These are phyloP conservation scores for Hafferia zeledoni DNA, from an alignment of 2,797 vertebrate genomes.

Conservation along the genomic window DNA sequence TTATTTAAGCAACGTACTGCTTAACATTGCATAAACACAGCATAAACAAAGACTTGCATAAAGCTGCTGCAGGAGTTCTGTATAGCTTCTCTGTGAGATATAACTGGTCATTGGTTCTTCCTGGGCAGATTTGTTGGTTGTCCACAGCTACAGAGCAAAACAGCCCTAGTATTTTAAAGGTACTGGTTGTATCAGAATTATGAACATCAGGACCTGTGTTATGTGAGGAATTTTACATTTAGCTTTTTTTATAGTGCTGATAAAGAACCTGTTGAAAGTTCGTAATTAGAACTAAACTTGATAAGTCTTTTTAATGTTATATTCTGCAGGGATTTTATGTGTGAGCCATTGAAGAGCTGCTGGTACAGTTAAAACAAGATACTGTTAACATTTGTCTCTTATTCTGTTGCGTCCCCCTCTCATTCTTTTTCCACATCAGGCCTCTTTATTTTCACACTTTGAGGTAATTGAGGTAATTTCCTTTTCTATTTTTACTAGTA, in stretches of 20 bases:
- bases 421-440: neutral
- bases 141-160: neutral
- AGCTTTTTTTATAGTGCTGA: neutral
- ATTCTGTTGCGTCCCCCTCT: accelerated
- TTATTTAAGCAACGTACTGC: constrained; percentile 11
- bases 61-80: neutral
- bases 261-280: neutral
- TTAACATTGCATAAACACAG: neutral
- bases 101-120: neutral
- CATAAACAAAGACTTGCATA: neutral
- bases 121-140: neutral
- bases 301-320: neutral
- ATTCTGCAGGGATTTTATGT: neutral
- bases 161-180: neutral
- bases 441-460: neutral
- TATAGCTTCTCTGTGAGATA: neutral
- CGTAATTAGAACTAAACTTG: neutral
- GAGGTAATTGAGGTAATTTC: neutral
- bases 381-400: neutral
- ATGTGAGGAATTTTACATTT: neutral
- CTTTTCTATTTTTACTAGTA: neutral
- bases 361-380: neutral
- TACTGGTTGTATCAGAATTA: neutral
- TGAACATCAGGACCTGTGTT: neutral
- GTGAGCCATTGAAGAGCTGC: neutral